Evolutionary conservation across 2,113 vertebrate genomes (phyloP), one percentile per base, ranked within the genome.

Genomic region (Halcyon senegalensis): DNA sequence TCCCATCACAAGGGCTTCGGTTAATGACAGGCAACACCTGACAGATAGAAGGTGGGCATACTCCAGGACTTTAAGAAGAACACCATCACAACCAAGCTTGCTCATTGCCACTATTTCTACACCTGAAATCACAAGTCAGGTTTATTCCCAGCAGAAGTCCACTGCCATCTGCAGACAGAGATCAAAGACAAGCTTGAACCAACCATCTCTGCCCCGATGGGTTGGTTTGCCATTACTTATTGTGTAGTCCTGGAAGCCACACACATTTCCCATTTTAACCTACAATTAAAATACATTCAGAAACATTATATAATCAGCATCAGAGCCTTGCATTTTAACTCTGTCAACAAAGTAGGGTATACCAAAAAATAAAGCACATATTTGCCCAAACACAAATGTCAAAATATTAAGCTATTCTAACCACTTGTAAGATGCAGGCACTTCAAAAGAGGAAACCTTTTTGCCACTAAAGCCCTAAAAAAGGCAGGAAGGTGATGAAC

Each of bases 171-270:
- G 16, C 70, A 85, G 24, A 69, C 9, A 48, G 27, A 63, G 13
- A 59, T 37, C 43, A 83, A 79, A 68, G 50, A 58, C 1, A 3
- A 90, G 20, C n/a, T n/a, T 69, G 63, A 63, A 68, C 27, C 20
- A 51, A 85, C 30, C 24, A 67, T 46, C 15, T 75, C 62, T 19
- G 9, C 4, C 0, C 0, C 5, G 4, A 66, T 14, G 33, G 16
- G 7, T 3, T 85, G 11, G 21, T 55, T 64, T 3, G 1, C 16
- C 7, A 2, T 44, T 73, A 79, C 48, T 88, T 51, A 30, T 1
- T 28, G 19, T 21, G 14, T 11, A 76, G 50, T 21, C 27, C 74
- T 60, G 39, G 58, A 80, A 90, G 48, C 9, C 44, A 73, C 16
- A 16, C 13, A 30, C 13, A 51, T 59, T 69, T 39, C 56, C 30